These are phyloP conservation scores for Sphaerophoria rueppellii DNA, from an alignment of 2,888 invertebrate genomes.

Conservation along the genomic window DNA sequence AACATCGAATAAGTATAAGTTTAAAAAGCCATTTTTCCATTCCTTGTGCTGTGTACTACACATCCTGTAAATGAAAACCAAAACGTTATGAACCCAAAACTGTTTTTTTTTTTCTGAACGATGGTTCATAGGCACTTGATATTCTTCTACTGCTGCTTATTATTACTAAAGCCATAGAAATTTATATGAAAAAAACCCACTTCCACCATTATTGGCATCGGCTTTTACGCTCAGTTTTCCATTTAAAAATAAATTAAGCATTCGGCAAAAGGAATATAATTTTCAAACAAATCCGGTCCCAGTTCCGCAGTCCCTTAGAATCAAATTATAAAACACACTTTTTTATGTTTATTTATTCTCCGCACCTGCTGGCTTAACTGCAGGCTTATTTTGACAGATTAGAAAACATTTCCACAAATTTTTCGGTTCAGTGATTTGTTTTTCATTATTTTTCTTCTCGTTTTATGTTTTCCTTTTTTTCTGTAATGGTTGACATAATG, in stretches of 20 bases:
- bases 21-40: too few relatives aligned
- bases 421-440: constrained; percentile 24
- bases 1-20: too few relatives aligned
- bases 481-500: constrained; percentile 21
- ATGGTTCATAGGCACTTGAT: neutral
- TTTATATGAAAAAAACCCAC: neutral
- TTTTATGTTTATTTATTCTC: constrained; percentile 28
- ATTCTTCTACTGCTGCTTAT: neutral
- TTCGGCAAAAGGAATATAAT: constrained; percentile 24
- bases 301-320: neutral
- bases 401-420: constrained; percentile 18
- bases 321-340: constrained; percentile 20
- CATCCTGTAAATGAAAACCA: too few relatives aligned
- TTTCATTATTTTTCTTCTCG: constrained; percentile 30
- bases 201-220: neutral
- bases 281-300: constrained; percentile 12
- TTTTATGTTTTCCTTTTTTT: constrained; percentile 26
- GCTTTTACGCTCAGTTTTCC: constrained; percentile 10
- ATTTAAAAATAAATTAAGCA: constrained; percentile 42
- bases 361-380: constrained; percentile 18
- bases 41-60: too few relatives aligned
- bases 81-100: too few relatives aligned
- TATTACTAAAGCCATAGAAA: neutral
- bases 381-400: constrained; percentile 27
- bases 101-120: too few relatives aligned